Evolutionary conservation across 2,797 vertebrate genomes (phyloP), one percentile per base, ranked within the genome.

Genomic region (Eidolon dupreanum): DNA sequence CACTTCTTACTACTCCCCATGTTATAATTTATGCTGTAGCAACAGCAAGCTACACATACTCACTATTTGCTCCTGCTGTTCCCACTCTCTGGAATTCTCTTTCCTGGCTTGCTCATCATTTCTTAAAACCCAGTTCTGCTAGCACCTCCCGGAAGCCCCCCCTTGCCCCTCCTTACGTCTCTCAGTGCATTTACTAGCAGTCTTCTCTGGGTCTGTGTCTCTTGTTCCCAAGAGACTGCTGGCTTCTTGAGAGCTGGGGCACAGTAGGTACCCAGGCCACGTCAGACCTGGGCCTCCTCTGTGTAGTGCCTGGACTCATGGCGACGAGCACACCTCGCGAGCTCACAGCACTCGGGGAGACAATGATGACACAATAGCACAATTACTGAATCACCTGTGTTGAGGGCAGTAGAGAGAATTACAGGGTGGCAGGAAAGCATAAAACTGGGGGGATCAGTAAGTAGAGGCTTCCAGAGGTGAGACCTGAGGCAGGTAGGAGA

Each of bases 261-360:
- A 36, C 24, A 16, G 61, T 59, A 19, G 36, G 31, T 26, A 12
- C 24, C 59, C 0, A 19, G 74, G 61, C 19, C 7, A 0, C 13
- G 12, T 20, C 31, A 38, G 26, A 17, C 31, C 53, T 11, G 49
- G 57, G 63, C n/a, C 57, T n/a, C 38, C 49, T 55, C 33, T 4
- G 3, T 11, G 41, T 24, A 13, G 26, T 2, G 0, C 6, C 63
- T 38, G 88, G 55, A 36, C 7, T 7, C 59, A 0, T 1, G 26
- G 31, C 1, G 16, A 28, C 20, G 8, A 8, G 87, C 41, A 87
- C 28, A 17, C 31, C 51, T 31, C 12, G 0, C 0, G 28, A 85
- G 33, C 57, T 70, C 33, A 6, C 13, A 5, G 17, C 1, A 1
- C 20, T 59, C 12, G 4, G 12, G 51, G 43, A 15, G 38, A 51